phyloP scores from a whole-genome alignment of 2,797 vertebrate species.

The Gila robusta region DNA sequence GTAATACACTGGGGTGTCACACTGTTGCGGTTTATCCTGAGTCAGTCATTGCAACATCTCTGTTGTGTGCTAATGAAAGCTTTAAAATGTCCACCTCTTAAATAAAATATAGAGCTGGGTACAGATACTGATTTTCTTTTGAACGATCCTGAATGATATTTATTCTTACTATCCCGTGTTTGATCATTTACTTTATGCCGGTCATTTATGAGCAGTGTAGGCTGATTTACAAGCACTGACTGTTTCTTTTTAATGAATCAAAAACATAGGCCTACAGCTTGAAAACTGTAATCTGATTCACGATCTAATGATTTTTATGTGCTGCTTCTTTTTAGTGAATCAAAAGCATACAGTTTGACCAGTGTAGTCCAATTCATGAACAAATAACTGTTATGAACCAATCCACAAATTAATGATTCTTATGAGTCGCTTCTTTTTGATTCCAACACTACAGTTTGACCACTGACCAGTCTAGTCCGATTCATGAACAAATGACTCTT shows the following conservation, averaged over 20 bases:
- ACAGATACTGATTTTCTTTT: not conserved
- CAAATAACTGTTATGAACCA: not conserved
- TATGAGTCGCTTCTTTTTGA: not conserved
- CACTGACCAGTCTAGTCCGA: not conserved
- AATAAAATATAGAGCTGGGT: not conserved
- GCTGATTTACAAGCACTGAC: not conserved
- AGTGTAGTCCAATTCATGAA: too few species aligned
- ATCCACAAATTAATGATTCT: too few species aligned
- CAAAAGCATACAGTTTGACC: not conserved
- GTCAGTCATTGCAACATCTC: not conserved
- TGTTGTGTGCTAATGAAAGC: not conserved
- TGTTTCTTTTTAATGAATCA: not conserved
- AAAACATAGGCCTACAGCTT: too few species aligned
- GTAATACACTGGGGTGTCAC: not conserved
- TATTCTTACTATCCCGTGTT: not conserved
- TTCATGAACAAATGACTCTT: not conserved
- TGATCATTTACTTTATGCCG: not conserved
- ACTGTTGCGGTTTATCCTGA: not conserved
- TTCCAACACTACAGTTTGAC: not conserved
- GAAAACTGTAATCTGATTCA: too few species aligned
- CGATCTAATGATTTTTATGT: too few species aligned
- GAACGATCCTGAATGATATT: not conserved
- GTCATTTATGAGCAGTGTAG: not conserved
- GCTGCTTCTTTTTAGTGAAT: not conserved
- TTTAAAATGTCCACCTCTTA: not conserved